Evolutionary conservation across 2,888 invertebrate species (phyloP).

Genomic region (Crepidodera aurea): DNA sequence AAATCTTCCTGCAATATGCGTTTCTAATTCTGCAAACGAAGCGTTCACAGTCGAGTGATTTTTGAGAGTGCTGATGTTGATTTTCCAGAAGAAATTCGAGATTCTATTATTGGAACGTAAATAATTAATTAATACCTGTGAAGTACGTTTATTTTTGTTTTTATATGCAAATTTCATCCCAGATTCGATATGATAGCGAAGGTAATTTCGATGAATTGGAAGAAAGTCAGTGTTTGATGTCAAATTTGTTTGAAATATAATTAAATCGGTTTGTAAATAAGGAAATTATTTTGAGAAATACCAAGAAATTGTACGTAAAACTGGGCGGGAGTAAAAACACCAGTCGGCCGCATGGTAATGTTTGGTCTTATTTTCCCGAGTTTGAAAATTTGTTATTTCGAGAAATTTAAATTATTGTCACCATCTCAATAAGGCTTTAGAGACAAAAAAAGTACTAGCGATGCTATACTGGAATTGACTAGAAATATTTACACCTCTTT

Average conservation of each 20-base stretch:
- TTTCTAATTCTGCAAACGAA: conserved; percentile 6
- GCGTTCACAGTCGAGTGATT: conserved; percentile 10
- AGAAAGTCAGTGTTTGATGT: not conserved
- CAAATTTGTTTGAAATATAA: not conserved
- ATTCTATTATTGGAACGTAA: conserved; percentile 34
- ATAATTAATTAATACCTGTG: conserved; percentile 27
- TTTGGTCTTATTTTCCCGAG: no score
- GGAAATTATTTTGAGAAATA: no score
- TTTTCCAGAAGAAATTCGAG: not conserved
- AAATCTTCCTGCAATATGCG: not conserved
- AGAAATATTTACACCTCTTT: no score
- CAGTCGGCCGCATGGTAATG: no score
- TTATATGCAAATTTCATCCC: conserved; percentile 33
- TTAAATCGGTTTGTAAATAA: no score
- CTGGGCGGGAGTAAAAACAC: no score
- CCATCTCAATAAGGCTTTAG: no score
- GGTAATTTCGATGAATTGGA: conserved; percentile 10
- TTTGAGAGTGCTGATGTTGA: not conserved
- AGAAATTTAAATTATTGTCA: no score
- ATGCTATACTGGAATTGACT: no score
- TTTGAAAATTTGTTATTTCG: no score
- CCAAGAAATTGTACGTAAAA: no score
- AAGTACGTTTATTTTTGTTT: conserved; percentile 27
- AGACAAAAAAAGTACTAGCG: no score
- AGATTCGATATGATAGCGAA: conserved; percentile 31